phyloP scores from a whole-genome alignment of 2,888 invertebrate genomes.

The Clivina fossor region DNA sequence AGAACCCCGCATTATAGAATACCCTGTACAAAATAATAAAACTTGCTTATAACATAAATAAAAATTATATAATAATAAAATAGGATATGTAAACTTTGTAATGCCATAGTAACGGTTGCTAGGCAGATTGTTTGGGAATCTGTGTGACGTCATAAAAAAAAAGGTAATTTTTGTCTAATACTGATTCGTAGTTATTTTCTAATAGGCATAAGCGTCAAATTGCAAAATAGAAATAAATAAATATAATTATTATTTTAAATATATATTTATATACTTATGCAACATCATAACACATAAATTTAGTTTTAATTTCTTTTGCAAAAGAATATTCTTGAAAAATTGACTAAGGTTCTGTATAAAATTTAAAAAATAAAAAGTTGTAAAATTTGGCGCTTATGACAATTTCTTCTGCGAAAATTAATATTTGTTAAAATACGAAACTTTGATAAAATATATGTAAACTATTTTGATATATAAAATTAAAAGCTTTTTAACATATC shows the following conservation, averaged over 20 bases:
- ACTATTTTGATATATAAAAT: conserved; percentile 4
- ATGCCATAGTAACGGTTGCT: conserved; percentile 3
- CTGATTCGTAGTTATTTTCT: conserved; percentile 22
- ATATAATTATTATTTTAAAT: background rate
- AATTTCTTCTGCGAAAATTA: background rate
- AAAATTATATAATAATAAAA: too few relatives aligned
- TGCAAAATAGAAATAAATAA: too few relatives aligned
- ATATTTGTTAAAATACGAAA: background rate
- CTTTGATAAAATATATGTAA: background rate
- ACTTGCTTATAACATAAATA: conserved; percentile 16
- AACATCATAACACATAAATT: too few relatives aligned
- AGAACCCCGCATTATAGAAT: too few relatives aligned
- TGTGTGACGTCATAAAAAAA: too few relatives aligned
- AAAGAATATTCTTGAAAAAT: too few relatives aligned
- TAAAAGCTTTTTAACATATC: conserved; percentile 18
- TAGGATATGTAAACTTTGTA: conserved; percentile 5
- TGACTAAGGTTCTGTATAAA: too few relatives aligned
- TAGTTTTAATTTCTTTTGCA: too few relatives aligned
- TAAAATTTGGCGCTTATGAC: conserved; percentile 16
- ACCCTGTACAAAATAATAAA: too few relatives aligned
- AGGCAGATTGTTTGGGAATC: too few relatives aligned
- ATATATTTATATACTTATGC: too few relatives aligned
- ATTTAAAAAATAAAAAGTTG: too few relatives aligned
- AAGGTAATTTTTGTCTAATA: conserved; percentile 23
- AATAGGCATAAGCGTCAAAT: conserved; percentile 26